Evolutionary conservation across 2,888 invertebrate genomes (phyloP), one percentile per base, ranked within the genome.

Genomic region (Dryocosmus kuriphilus): DNA sequence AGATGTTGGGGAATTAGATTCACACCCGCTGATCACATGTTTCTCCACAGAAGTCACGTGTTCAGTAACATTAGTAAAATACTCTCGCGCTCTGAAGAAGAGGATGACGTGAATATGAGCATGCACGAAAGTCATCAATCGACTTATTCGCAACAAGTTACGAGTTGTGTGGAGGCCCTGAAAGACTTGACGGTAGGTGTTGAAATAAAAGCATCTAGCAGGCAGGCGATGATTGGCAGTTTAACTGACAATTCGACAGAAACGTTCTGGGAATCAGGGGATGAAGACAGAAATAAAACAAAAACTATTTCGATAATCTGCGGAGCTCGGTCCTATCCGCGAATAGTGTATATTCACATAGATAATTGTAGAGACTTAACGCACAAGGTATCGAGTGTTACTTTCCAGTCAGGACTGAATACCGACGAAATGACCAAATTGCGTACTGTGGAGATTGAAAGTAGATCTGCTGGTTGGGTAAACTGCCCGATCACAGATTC

Each of bases 261-360:
- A 91, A 99, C 99, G 0, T 99, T 99, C 92, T 99, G 99, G 99
- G 99, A 99, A 92, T 98, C 98, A 55, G 98, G 98, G 0, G 99
- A 99, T 87, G 99, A 99, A 89, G 99, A 99, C 92, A 94, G 97
- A 78, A 98, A 98, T 91, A 97, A 98, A 91, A 95, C 97, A 32
- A 98, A 98, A 92, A 95, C 95, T 87, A 94, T 98, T 38, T 65
- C 74, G 27, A 80, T 83, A 32, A 75, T 77, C 27, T 94, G 94
- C 84, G 91, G 94, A 81, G 93, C 94, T 79, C 93, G 94, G 79
- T 93, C 95, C 61, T 93, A 94, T 76, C 96, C 97, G 0, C 94
- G 94, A 81, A 93, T 97, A 83, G 92, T 99, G 22, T 96, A 97
- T 86, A 94, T 99, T 60, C 98, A 98, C 89, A 94, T 99, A 60